Evolutionary conservation across 1,140 invertebrate genomes (phyloP).

Genomic region (Onthophagus taurus): DNA sequence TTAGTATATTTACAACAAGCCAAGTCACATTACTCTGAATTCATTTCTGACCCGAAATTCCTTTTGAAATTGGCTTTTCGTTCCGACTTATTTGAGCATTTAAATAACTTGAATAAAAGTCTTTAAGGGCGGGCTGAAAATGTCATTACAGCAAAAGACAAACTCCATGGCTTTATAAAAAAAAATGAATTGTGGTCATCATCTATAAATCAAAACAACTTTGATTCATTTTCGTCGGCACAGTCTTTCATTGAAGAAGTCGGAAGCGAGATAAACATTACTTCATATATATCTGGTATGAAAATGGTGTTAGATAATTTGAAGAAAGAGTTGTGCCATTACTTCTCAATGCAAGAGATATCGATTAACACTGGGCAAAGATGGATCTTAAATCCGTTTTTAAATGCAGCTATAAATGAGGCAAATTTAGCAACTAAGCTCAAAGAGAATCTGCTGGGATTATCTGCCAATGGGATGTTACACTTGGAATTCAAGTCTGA

Average conservation of each 20-base stretch:
- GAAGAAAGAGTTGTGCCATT: neutral
- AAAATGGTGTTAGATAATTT: constrained; percentile 1
- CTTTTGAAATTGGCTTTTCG: neutral
- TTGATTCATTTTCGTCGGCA: constrained; percentile 1
- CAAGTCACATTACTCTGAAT: constrained; percentile 1
- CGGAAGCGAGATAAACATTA: constrained; percentile 1
- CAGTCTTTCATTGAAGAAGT: constrained; percentile 1
- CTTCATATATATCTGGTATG: neutral
- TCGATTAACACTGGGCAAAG: neutral
- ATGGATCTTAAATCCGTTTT: constrained; percentile 1
- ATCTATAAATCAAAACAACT: constrained; percentile 1
- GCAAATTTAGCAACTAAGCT: too few species aligned
- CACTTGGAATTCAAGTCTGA: constrained; percentile 1
- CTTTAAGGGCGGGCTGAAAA: neutral
- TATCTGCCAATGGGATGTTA: too few species aligned
- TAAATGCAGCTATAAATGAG: constrained; percentile 1
- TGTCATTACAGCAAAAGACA: constrained; percentile 1
- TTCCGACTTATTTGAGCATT: constrained; percentile 1
- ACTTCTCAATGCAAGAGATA: constrained; percentile 1
- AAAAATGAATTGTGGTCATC: neutral
- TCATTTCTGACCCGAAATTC: constrained; percentile 1
- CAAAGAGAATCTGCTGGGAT: too few species aligned
- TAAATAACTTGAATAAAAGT: neutral
- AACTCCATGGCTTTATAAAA: constrained; percentile 1
- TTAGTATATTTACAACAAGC: constrained; percentile 1